Evolutionary conservation across 2,888 invertebrate genomes (phyloP).

Genomic region (Ommatoiulus sabulosus): DNA sequence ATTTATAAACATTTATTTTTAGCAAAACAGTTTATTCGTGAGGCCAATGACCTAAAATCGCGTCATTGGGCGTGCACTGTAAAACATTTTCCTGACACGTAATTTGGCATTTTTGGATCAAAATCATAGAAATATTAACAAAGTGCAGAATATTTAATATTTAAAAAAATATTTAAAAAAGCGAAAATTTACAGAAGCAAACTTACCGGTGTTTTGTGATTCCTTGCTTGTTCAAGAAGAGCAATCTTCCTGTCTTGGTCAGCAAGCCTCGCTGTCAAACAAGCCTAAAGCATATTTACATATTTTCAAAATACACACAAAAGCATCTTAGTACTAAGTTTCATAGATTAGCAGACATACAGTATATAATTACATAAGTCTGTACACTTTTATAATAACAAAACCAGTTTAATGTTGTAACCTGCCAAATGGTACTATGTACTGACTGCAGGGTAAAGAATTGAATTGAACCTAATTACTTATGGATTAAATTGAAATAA

Average conservation of each 20-base stretch:
- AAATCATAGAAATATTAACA: neutral
- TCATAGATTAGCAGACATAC: too few species aligned
- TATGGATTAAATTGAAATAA: too few species aligned
- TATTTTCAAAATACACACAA: neutral
- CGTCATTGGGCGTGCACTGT: neutral
- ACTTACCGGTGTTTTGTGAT: conserved; percentile 57
- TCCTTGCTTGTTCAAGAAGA: conserved; percentile 56
- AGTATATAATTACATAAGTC: too few species aligned
- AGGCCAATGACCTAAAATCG: neutral
- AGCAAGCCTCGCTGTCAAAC: conserved; percentile 57
- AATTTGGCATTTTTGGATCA: neutral
- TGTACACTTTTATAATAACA: too few species aligned
- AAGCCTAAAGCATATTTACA: conserved; percentile 54
- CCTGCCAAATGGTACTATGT: too few species aligned
- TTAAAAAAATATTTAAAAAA: neutral
- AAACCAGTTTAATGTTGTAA: too few species aligned
- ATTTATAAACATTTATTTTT: conserved; percentile 13
- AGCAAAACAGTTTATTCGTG: neutral
- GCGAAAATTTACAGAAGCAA: neutral
- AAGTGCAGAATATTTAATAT: neutral
- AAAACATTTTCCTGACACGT: neutral
- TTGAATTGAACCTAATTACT: too few species aligned
- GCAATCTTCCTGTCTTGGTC: conserved; percentile 60
- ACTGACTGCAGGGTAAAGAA: too few species aligned
- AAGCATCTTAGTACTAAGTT: neutral